A percentile compares a stretch with the other conserved stretches of the same genome.
These are phyloP conservation scores for Irena cyanogastra DNA, from an alignment of 2,113 vertebrate genomes.

Conservation along the genomic window DNA sequence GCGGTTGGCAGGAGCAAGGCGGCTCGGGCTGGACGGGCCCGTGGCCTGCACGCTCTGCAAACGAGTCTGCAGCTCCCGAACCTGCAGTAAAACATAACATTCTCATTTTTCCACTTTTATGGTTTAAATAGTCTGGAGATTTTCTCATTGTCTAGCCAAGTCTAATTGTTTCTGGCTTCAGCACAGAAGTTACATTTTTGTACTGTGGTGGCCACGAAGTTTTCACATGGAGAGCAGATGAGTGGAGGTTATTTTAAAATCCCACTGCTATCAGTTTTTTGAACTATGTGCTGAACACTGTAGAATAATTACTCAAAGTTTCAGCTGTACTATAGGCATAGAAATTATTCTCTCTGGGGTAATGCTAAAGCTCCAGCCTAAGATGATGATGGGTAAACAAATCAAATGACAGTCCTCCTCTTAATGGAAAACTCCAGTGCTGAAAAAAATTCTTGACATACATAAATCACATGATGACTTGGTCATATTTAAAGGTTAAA, in stretches of 20 bases:
- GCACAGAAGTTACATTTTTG: not conserved
- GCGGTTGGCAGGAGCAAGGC: slow-evolving; percentile 75
- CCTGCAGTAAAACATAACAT: slow-evolving; percentile 63
- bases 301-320: not conserved
- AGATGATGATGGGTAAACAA: not conserved
- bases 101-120: not conserved
- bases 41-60: slow-evolving; percentile 81
- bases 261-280: not conserved
- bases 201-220: fast-evolving
- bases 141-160: not conserved
- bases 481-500: slow-evolving; percentile 36
- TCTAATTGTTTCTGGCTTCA: not conserved
- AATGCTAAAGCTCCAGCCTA: not conserved
- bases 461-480: not conserved
- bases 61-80: slow-evolving; percentile 84
- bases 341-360: not conserved
- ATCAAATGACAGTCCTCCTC: not conserved
- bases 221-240: not conserved
- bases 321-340: not conserved
- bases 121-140: not conserved
- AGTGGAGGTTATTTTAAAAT: not conserved
- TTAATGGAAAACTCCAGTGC: not conserved
- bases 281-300: not conserved
- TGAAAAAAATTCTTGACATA: not conserved
- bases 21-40: slow-evolving; percentile 78